Base-by-base conservation (phyloP, 1,140 invertebrate species). In the Acyrthosiphon pisum region DNA sequence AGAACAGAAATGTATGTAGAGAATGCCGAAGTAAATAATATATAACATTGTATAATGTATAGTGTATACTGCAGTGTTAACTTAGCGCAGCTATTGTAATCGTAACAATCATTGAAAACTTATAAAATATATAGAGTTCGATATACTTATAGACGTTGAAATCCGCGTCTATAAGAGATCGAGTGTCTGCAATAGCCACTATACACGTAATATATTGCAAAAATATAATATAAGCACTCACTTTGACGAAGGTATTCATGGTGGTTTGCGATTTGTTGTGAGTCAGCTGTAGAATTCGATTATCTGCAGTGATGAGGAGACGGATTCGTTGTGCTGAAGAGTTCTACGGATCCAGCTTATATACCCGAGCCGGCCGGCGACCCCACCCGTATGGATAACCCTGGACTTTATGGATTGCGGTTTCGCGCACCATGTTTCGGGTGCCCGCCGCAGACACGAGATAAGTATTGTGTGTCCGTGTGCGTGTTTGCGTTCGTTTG, bases 171-270 rank as follows among this genome's bases (percentile, higher is more conserved):
- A 76, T 76, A 18, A 76, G 60, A 1, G 30, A 14, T 6, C 60
- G n/a, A 76, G n/a, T n/a, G 60, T 76, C 30, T n/a, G 18, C 11
- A 68, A 60, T 68, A n/a, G 4, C 30, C 35, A 83, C 76, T 37
- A 22, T 37, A 41, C 4, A 41, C 2, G 4, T 83, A 37, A 22
- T 37, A 20, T 81, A 22, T 81, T 81, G 76, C 20, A 83, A 4
- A 81, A 20, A 35, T n/a, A 76, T 6, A 23, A 7, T n/a, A 76
- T 9, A 83, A 37, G 22, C 76, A 86, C 90, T 92, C 56, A 92
- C 91, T 93, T 93, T 93, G 37, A 93, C 91, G 91, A 93, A 53
- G 37, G 91, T 30, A 11, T 93, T 93, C 91, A 93, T 93, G 35
- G 35, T 46, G 90, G 46, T 22, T 50, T 50, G 44, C 20, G n/a